phyloP scores from a whole-genome alignment of 2,888 invertebrate species.

The Mallateleia sp. region DNA sequence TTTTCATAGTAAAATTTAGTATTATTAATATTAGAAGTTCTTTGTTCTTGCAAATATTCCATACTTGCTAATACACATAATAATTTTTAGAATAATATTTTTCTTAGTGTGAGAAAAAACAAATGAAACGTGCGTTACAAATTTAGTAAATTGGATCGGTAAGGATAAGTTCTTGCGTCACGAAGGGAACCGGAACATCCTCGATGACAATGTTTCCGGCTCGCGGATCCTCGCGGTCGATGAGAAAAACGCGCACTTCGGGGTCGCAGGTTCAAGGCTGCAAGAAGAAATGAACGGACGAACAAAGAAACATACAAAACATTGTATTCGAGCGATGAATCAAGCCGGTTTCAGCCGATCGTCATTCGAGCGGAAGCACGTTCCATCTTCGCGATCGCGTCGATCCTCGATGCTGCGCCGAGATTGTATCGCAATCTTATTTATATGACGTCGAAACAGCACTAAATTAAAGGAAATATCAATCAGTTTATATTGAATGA shows the following conservation, averaged over 20 bases:
- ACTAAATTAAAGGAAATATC: constrained; percentile 65
- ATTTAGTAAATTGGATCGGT: constrained; percentile 75
- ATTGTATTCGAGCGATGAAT: constrained; percentile 72
- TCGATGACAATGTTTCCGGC: constrained; percentile 78
- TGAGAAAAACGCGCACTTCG: constrained; percentile 67
- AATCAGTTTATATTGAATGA: constrained; percentile 55
- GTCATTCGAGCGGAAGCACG: constrained; percentile 79
- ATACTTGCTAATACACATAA: too few relatives aligned
- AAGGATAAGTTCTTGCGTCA: constrained; percentile 67
- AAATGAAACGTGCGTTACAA: constrained; percentile 64
- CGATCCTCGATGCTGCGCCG: constrained; percentile 40
- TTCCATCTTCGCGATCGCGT: constrained; percentile 73
- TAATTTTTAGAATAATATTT: too few relatives aligned
- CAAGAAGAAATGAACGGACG: constrained; percentile 74
- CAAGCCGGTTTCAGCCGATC: constrained; percentile 77
- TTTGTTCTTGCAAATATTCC: too few relatives aligned
- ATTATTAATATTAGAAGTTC: too few relatives aligned
- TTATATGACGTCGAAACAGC: constrained; percentile 64
- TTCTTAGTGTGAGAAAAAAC: neutral
- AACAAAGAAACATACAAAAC: constrained; percentile 73
- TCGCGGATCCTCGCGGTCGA: constrained; percentile 70
- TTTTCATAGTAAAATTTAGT: too few relatives aligned
- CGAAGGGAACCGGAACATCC: constrained; percentile 78
- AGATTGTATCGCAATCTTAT: constrained; percentile 61
- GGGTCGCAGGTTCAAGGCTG: constrained; percentile 78